These are phyloP conservation scores for Ariopsis seemanni DNA, from an alignment of 2,113 vertebrate genomes.

Conservation along the genomic window DNA sequence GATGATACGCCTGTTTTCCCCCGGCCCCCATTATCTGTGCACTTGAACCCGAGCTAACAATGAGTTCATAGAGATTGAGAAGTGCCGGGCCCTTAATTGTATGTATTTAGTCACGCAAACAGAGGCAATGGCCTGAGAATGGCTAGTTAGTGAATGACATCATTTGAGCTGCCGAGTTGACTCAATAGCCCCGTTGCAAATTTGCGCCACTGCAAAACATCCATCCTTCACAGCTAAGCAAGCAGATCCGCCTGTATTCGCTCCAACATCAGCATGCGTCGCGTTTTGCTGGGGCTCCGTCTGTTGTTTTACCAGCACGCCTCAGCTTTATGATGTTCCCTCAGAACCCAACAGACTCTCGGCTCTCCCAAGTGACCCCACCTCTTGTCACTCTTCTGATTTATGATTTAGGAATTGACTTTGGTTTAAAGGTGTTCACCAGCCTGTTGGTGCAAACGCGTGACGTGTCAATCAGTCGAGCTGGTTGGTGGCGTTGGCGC, in stretches of 20 bases:
- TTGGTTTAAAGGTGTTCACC: conserved; percentile 49
- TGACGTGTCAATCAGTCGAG: conserved; percentile 91
- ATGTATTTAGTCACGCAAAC: conserved; percentile 99
- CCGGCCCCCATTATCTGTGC: conserved; percentile 95
- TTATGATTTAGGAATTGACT: conserved; percentile 1
- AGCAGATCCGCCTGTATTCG: conserved; percentile 19
- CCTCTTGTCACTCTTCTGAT: conserved; percentile 3
- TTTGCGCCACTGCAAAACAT: conserved; percentile 71
- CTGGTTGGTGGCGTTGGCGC: conserved; percentile 74
- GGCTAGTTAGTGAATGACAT: conserved; percentile 97
- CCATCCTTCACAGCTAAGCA: conserved; percentile 64
- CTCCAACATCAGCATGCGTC: conserved; percentile 27
- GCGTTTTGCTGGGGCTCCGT: neutral
- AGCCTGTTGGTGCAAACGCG: conserved; percentile 63
- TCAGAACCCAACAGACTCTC: neutral
- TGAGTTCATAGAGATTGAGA: conserved; percentile 97
- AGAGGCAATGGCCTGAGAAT: conserved; percentile 98
- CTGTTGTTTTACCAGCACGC: conserved; percentile 32
- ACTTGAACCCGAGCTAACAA: conserved; percentile 99
- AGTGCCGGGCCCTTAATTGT: conserved; percentile 98
- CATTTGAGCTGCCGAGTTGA: conserved; percentile 86
- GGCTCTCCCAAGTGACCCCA: conserved; percentile 8
- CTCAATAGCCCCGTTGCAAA: conserved; percentile 88
- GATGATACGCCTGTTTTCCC: conserved; percentile 88
- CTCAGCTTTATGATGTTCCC: conserved; percentile 8